Percentiles rank a stretch among this genome's conserved stretches.
Evolutionary conservation across 2,888 invertebrate species (phyloP).

Genomic region (Apamea epomidion): DNA sequence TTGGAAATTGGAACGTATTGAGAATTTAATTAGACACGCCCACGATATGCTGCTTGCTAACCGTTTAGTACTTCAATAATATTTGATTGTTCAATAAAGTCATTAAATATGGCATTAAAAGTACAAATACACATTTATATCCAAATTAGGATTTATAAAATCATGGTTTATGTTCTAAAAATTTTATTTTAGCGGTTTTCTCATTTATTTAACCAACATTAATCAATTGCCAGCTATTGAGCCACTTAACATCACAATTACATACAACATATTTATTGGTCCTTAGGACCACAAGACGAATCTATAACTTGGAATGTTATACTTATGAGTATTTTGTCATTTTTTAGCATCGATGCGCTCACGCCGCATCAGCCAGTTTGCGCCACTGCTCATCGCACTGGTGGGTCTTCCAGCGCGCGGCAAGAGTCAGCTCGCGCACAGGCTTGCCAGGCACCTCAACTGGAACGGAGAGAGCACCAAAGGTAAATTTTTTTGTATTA

Average conservation of each 20-base stretch:
- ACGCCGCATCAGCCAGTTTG: constrained; percentile 87
- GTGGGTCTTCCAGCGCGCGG: constrained; percentile 98
- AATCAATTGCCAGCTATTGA: neutral
- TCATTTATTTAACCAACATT: neutral
- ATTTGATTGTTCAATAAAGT: constrained; percentile 26
- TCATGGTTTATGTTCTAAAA: neutral
- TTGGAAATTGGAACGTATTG: constrained; percentile 43
- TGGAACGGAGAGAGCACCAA: constrained; percentile 97
- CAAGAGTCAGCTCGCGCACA: constrained; percentile 97
- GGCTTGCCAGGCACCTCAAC: constrained; percentile 96
- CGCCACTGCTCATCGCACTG: constrained; percentile 95
- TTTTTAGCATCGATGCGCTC: constrained; percentile 88
- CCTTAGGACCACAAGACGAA: neutral
- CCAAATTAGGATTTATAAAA: neutral
- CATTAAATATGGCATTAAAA: neutral
- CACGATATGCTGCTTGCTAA: constrained; percentile 26
- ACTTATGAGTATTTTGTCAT: constrained; percentile 42
- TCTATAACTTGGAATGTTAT: neutral
- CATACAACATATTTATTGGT: neutral
- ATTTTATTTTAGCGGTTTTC: neutral
- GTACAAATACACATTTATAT: constrained; percentile 2
- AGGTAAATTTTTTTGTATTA: constrained; percentile 88
- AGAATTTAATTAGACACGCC: constrained; percentile 54
- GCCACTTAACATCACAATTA: neutral
- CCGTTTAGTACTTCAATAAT: constrained; percentile 23